Evolutionary conservation across 2,797 vertebrate genomes (phyloP).

Genomic region (Microchirus variegatus): DNA sequence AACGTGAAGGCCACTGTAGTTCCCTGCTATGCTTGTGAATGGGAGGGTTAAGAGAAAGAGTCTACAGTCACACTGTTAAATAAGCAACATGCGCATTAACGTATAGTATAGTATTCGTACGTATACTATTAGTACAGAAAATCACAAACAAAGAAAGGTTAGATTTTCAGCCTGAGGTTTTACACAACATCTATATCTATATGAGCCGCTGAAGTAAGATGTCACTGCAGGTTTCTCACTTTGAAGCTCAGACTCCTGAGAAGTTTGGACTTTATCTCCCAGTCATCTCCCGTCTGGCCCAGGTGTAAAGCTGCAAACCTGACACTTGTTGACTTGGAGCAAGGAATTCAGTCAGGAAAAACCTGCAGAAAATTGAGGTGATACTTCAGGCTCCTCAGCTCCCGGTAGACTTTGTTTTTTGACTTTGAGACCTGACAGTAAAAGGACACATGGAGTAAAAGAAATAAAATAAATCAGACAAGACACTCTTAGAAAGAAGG

Average conservation of each 20-base stretch:
- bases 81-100: too few relatives aligned
- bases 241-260: neutral
- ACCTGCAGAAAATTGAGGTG: neutral
- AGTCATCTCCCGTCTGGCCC: neutral
- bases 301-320: neutral
- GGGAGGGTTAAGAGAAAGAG: too few relatives aligned
- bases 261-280: neutral
- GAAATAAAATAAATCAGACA: neutral
- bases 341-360: neutral
- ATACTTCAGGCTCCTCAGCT: neutral
- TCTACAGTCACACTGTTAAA: too few relatives aligned
- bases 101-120: neutral
- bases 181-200: neutral
- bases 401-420: neutral
- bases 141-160: neutral
- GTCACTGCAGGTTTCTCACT: constrained; percentile 1
- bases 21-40: too few relatives aligned
- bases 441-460: neutral
- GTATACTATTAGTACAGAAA: neutral
- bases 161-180: neutral
- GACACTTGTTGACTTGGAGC: neutral
- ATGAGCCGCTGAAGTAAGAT: neutral
- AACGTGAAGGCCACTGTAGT: too few relatives aligned
- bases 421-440: constrained; percentile 1
- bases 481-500: too few relatives aligned